Evolutionary conservation across 2,888 invertebrate genomes (phyloP), one percentile per base, ranked within the genome.

Genomic region (Anodontia alba): DNA sequence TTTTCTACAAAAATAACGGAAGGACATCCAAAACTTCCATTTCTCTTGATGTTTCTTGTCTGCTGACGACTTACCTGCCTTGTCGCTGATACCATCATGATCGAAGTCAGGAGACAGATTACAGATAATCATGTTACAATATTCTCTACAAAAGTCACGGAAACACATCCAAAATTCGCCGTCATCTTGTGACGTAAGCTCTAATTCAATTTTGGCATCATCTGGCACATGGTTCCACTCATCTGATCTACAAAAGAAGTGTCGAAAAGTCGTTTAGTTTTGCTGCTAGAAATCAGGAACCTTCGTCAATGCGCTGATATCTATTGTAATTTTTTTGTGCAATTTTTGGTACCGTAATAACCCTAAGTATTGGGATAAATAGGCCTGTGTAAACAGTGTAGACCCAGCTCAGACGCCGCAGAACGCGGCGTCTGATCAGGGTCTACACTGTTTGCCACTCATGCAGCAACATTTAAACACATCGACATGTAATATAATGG

Each of bases 81-180:
- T 91, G 66, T 92, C 92, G 66, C 90, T 91, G 17, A 91, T 89
- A 1, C 91, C 91, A 75, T 92, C 92, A 68, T 91, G 90, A 49
- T 92, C 91, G 81, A 92, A 92, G 72, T 92, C 91, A 1, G 91
- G 91, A 5, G 90, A 87, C 38, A 91, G 57, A 71, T 90, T 92
- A 70, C 91, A 92, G 31, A 92, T 90, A 38, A 91, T 91, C 91
- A 92, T 92, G 46, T 90, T 91, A 68, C 91, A 91, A 71, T 89
- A 92, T 80, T 91, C 90, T 12, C 80, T 77, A 20, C 89, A 71
- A 73, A 92, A 92, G 74, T 92, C 90, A 26, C 78, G 73, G 74
- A 86, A 92, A 29, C 88, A 88, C 91, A 92, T 91, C 91, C 91
- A 92, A 78, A 92, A 92, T 74, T 92, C 91, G 0, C 91, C 91